A percentile compares a stretch with the other conserved stretches of the same genome.
Conservation (phyloP, 1,140 invertebrate species). For the Coptotermes formosanus region DNA sequence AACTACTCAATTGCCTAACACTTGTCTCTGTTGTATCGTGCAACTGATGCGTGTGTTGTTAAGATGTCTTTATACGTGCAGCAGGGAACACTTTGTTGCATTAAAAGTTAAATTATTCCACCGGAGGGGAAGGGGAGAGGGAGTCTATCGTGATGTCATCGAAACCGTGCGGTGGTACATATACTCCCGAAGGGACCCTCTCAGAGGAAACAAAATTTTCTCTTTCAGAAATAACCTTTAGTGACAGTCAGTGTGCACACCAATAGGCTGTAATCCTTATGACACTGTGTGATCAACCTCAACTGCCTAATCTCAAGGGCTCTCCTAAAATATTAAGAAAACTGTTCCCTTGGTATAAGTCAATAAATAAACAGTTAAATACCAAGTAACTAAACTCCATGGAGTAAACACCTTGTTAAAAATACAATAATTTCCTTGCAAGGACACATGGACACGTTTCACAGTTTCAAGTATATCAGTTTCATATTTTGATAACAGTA, state of each 20-base stretch:
- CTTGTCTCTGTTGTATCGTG: no score
- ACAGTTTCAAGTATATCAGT: no score
- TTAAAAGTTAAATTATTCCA: conserved; percentile 9
- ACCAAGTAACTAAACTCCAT: no score
- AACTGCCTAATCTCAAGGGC: not conserved
- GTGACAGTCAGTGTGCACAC: not conserved
- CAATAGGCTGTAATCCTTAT: not conserved
- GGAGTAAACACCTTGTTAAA: no score
- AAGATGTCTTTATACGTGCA: not conserved
- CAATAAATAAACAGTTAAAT: no score
- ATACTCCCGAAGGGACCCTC: not conserved
- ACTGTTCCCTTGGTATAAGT: no score
- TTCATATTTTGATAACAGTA: no score
- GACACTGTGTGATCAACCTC: not conserved
- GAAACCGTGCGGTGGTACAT: not conserved
- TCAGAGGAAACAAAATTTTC: not conserved
- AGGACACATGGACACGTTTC: no score
- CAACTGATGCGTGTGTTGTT: not conserved
- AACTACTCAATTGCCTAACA: no score
- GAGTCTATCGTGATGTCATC: not conserved
- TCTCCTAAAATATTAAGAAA: no score
- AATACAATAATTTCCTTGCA: no score
- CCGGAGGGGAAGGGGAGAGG: no score
- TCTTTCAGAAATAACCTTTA: conserved; percentile 14
- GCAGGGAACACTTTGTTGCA: not conserved